Conservation (phyloP, 2,797 vertebrate genomes). For the Parotocinclus haroldoi region DNA sequence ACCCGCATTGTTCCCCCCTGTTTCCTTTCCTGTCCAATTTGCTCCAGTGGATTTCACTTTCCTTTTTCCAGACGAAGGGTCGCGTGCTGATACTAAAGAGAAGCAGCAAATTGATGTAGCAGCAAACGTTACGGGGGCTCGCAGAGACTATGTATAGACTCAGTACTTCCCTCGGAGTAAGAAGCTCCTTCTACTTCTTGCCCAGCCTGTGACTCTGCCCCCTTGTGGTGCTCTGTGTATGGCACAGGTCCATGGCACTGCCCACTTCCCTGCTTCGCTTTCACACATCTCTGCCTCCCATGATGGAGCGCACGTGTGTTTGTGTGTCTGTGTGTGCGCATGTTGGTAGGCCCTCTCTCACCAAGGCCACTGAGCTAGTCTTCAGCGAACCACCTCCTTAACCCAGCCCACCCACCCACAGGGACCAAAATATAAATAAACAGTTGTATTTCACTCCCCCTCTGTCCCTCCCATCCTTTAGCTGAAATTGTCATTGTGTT, state of each 20-base stretch:
- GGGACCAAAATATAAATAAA: constrained; percentile 14
- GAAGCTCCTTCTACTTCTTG: constrained; percentile 22
- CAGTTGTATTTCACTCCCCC: constrained; percentile 17
- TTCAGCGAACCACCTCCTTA: constrained; percentile 10
- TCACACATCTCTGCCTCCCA: constrained; percentile 15
- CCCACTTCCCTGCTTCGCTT: constrained; percentile 27
- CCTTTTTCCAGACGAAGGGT: constrained; percentile 26
- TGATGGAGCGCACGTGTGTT: constrained; percentile 20
- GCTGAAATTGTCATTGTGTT: constrained; percentile 30
- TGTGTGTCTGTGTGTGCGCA: constrained; percentile 19
- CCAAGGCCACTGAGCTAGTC: constrained; percentile 25
- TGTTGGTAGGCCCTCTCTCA: constrained; percentile 26
- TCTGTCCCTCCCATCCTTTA: constrained; percentile 9
- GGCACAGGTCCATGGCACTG: constrained; percentile 27
- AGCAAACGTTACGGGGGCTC: constrained; percentile 50
- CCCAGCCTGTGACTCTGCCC: constrained; percentile 25
- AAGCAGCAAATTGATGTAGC: constrained; percentile 36
- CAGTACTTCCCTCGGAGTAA: constrained; percentile 19
- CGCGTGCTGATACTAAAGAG: constrained; percentile 36
- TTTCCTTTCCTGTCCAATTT: constrained; percentile 31
- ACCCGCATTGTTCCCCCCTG: constrained; percentile 7
- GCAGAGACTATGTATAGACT: constrained; percentile 27
- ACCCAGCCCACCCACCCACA: background rate
- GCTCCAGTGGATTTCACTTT: constrained; percentile 47
- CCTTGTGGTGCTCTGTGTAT: constrained; percentile 43